Evolutionary conservation across 1,140 invertebrate genomes (phyloP).

Genomic region (Hycleus cichorii): DNA sequence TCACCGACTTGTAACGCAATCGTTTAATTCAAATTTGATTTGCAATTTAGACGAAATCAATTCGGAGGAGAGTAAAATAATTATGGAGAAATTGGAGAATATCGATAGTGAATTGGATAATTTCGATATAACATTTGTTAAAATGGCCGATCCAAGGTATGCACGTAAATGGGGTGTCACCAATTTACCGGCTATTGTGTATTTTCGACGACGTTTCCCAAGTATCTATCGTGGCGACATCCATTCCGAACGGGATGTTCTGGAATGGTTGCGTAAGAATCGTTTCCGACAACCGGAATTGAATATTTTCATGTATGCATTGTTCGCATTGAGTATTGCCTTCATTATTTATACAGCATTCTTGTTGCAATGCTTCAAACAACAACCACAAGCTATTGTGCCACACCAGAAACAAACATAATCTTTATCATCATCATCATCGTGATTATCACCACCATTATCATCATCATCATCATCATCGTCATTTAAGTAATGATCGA

Average conservation of each 20-base stretch:
- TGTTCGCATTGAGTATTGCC: constrained; percentile 74
- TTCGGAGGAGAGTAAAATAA: constrained; percentile 67
- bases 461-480: no score
- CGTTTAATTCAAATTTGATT: no score
- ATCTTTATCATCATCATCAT: not conserved
- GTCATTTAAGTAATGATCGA: no score
- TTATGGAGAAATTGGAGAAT: constrained; percentile 78
- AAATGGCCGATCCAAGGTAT: constrained; percentile 86
- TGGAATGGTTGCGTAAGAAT: constrained; percentile 90
- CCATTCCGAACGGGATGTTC: constrained; percentile 75
- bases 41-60: constrained; percentile 64
- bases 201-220: constrained; percentile 88
- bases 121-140: constrained; percentile 91
- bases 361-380: constrained; percentile 80
- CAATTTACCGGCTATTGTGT: constrained; percentile 84
- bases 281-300: constrained; percentile 87
- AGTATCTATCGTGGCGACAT: constrained; percentile 89
- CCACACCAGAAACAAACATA: constrained; percentile 59
- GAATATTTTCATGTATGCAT: constrained; percentile 90
- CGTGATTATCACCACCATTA: no score
- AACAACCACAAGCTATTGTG: constrained; percentile 44
- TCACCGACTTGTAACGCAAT: no score
- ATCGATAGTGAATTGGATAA: constrained; percentile 91
- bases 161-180: constrained; percentile 93
- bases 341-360: constrained; percentile 88